phyloP scores from a whole-genome alignment of 2,888 invertebrate species.

The Crocallis elinguaria region DNA sequence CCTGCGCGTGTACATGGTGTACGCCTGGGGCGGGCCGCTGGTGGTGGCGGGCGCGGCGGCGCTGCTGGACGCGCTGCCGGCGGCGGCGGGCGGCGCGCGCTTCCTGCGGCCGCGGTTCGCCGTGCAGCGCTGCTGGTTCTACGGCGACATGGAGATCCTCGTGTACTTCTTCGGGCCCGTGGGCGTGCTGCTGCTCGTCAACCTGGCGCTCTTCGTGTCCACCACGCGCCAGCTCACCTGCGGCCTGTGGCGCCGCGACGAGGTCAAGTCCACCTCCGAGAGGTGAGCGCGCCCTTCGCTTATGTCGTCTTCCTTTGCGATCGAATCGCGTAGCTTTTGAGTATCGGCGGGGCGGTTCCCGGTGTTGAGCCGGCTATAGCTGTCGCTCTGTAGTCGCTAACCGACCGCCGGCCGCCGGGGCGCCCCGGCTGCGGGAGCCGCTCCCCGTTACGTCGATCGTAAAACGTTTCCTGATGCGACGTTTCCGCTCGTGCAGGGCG shows the following conservation, averaged over 20 bases:
- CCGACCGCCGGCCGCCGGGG: neutral
- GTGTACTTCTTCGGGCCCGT: constrained; percentile 95
- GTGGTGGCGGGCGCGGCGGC: constrained; percentile 90
- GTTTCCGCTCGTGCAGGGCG: constrained; percentile 74
- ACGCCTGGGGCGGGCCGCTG: constrained; percentile 94
- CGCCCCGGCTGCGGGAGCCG: neutral
- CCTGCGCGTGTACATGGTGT: constrained; percentile 91
- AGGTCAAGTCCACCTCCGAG: constrained; percentile 91
- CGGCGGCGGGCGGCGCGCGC: constrained; percentile 78
- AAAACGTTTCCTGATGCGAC: no score
- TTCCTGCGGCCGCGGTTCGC: constrained; percentile 92
- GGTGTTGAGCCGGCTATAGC: no score
- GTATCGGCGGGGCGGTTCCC: no score
- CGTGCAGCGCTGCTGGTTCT: constrained; percentile 92
- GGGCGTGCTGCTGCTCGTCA: constrained; percentile 90
- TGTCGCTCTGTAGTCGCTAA: no score
- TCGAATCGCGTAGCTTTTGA: no score
- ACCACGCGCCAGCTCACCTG: constrained; percentile 94
- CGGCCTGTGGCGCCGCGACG: constrained; percentile 94
- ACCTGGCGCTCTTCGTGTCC: constrained; percentile 91
- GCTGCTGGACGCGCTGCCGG: constrained; percentile 88
- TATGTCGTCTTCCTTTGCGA: neutral
- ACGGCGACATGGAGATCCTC: constrained; percentile 91
- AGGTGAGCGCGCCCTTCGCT: constrained; percentile 52
- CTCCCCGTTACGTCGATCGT: neutral